Base-by-base conservation (phyloP, 2,888 invertebrate species). In the Noctua fimbriata region DNA sequence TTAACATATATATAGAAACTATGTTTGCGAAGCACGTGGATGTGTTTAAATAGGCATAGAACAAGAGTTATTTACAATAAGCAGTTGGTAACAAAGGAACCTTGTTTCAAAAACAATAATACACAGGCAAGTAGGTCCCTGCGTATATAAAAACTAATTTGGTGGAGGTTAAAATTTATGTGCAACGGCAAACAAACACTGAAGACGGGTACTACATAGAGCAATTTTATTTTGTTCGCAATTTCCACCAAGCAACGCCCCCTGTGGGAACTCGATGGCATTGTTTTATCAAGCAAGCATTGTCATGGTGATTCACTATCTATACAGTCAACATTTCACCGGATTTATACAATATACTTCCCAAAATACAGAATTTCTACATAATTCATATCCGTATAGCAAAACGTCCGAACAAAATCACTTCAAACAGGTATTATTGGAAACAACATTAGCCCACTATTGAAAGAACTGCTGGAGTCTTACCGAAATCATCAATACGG, bases 301-400 rank as follows among this genome's bases (percentile, higher is more conserved):
- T 95, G 96, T 96, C 95, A 96, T 95, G 95, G 95, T 95, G 95
- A 95, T 95, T 95, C 94, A 94, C 87, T 93, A 91, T 88, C 87
- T 93, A 91, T 88, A 79, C 73, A 86, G 86, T 84, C 81, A 89
- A 87, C 89, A 89, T 87, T 86, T 87, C 69, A 77, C 79, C 78
- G 82, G 70, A 85, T 88, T 77, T 73, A 78, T n/a, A 63, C 72
- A 75, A n/a, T 79, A 73, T 6, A 82, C 49, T 36, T 67, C 69
- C 2, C 70, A 74, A 69, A 60, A 72, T 70, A 58, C 55, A 28
- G 32, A 70, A 74, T 76, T 66, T 63, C 14, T 28, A 66, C 66
- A 55, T n/a, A 71, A 79, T 75, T 58, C 44, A 36, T 70, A 55
- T 28, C 32, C 21, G 36, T 36, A 44, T 32, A 9, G 41, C 63